phyloP scores from a whole-genome alignment of 2,113 vertebrate species.

The Takifugu bimaculatus region DNA sequence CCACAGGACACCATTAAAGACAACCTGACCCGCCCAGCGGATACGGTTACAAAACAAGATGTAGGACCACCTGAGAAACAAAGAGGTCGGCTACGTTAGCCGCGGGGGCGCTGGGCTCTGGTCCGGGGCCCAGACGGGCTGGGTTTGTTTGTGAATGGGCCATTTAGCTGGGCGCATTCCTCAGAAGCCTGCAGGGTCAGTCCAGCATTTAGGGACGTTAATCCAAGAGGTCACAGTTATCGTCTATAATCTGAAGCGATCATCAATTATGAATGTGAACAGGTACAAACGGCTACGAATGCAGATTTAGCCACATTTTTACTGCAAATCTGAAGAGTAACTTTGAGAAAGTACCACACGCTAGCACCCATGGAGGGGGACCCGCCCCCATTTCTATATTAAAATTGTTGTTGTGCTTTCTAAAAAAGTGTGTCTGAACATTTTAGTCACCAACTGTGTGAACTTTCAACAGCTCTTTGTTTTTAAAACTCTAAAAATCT shows the following conservation, averaged over 20 bases:
- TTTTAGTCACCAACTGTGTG: no score
- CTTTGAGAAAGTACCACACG: neutral
- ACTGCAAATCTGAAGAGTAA: slow-evolving; percentile 1
- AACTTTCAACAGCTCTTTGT: no score
- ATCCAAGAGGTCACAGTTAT: neutral
- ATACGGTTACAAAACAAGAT: slow-evolving; percentile 53
- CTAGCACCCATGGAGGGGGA: neutral
- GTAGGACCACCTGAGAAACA: slow-evolving; percentile 20
- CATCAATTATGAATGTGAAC: no score
- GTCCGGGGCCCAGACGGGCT: slow-evolving; percentile 20
- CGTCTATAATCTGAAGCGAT: no score
- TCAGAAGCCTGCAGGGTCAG: slow-evolving; percentile 12
- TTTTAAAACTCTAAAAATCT: no score
- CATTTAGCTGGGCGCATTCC: slow-evolving; percentile 50
- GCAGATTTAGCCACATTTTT: no score
- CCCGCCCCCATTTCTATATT: neutral
- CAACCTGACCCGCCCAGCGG: slow-evolving; percentile 15
- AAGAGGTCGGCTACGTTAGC: slow-evolving; percentile 9
- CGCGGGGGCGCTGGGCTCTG: slow-evolving; percentile 7
- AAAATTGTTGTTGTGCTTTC: no score
- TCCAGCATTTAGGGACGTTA: neutral
- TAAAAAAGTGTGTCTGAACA: no score
- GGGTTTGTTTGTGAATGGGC: slow-evolving; percentile 45
- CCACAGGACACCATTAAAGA: slow-evolving; percentile 23
- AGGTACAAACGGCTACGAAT: no score